phyloP scores from a whole-genome alignment of 1,140 invertebrate species.

The Andrena cerasifolii region DNA sequence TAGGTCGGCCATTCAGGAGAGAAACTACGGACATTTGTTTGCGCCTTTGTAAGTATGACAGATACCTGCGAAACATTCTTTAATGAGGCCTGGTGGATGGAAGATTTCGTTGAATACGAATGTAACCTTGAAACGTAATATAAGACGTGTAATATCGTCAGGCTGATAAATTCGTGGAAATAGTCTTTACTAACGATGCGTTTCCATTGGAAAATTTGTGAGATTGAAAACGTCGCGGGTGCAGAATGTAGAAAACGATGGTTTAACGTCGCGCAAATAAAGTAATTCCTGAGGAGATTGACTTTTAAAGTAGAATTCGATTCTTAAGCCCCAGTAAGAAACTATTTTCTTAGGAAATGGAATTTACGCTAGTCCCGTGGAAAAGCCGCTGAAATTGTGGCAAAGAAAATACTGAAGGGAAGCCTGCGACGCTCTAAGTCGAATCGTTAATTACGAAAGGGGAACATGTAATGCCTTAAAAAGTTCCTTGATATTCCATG shows the following conservation, averaged over 20 bases:
- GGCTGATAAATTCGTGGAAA: background rate
- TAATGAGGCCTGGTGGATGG: background rate
- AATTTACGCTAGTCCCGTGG: background rate
- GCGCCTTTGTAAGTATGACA: background rate
- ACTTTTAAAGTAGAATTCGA: background rate
- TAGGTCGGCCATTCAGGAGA: background rate
- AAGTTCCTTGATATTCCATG: too few relatives aligned
- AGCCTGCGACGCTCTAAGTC: background rate
- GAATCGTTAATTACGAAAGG: background rate
- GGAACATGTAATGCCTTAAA: too few relatives aligned
- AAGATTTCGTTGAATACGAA: background rate
- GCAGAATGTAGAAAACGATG: background rate
- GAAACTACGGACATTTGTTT: background rate
- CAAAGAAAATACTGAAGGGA: background rate
- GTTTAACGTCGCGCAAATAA: background rate
- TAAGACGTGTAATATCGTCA: background rate
- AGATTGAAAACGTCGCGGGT: too few relatives aligned
- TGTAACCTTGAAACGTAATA: background rate
- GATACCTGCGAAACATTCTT: background rate
- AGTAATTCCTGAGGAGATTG: background rate
- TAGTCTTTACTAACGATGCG: background rate
- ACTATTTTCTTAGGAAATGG: background rate
- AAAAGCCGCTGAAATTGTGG: background rate
- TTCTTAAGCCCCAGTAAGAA: background rate
- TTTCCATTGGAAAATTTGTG: background rate